Evolutionary conservation across 2,888 invertebrate species (phyloP).

Genomic region (Drosophila atripex): DNA sequence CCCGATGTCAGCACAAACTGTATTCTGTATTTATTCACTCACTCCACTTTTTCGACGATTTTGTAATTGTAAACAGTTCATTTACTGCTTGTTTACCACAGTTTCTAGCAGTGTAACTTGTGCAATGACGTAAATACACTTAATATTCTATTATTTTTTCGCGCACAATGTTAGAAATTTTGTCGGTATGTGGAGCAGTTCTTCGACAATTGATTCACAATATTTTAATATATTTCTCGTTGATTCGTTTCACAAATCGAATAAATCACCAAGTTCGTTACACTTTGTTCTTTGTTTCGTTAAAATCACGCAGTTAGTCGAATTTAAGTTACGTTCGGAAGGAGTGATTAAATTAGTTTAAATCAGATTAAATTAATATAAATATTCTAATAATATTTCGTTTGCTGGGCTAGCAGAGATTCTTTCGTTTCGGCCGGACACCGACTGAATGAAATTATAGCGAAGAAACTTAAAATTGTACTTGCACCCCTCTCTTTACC

Average conservation of each 20-base stretch:
- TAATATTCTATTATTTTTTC: slow-evolving; percentile 47
- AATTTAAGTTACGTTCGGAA: slow-evolving; percentile 23
- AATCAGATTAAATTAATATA: slow-evolving; percentile 43
- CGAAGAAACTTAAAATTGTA: not conserved
- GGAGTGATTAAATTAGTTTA: slow-evolving; percentile 20
- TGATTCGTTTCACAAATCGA: not conserved
- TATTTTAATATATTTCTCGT: slow-evolving; percentile 10
- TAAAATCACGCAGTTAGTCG: slow-evolving; percentile 12
- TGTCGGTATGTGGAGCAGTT: slow-evolving; percentile 37
- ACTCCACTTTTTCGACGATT: slow-evolving; percentile 50
- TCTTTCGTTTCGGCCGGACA: slow-evolving; percentile 84
- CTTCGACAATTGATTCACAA: slow-evolving; percentile 31
- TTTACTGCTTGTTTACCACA: slow-evolving; percentile 46
- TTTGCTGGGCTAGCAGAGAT: slow-evolving; percentile 69
- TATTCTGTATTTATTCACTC: slow-evolving; percentile 37
- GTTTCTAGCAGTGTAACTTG: slow-evolving; percentile 64
- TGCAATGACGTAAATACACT: slow-evolving; percentile 70
- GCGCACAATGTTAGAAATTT: slow-evolving; percentile 23
- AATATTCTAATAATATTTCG: slow-evolving; percentile 55
- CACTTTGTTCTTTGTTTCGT: slow-evolving; percentile 10
- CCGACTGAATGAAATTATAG: slow-evolving; percentile 80
- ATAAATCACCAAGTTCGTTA: slow-evolving; percentile 23
- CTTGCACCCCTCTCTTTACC: too few relatives aligned
- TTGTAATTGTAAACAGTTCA: slow-evolving; percentile 59
- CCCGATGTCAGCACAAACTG: slow-evolving; percentile 50